These are phyloP conservation scores for Caenorhabditis elegans DNA, from an alignment of 1,140 invertebrate species.

Conservation along the genomic window DNA sequence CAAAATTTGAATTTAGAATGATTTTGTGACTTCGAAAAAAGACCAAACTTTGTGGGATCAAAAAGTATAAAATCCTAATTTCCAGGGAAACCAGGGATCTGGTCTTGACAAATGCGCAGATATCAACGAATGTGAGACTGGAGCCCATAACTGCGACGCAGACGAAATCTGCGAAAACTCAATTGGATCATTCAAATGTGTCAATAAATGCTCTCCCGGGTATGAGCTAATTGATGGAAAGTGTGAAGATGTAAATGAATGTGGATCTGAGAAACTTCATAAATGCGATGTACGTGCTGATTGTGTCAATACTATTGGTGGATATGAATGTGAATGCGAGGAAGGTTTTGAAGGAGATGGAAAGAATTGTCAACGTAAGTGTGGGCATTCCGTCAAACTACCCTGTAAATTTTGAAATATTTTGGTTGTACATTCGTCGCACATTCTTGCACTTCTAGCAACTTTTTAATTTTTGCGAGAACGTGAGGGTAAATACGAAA, in stretches of 20 bases:
- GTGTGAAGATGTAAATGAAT: conserved; percentile 50
- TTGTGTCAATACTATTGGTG: conserved; percentile 58
- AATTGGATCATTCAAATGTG: conserved; percentile 48
- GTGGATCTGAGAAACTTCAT: not conserved
- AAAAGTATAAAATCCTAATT: too few relatives aligned
- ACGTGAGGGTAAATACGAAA: too few relatives aligned
- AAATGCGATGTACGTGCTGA: conserved; percentile 52
- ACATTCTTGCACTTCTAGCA: too few relatives aligned
- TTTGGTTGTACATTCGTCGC: not conserved
- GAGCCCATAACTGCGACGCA: conserved; percentile 77
- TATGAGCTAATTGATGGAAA: conserved; percentile 43
- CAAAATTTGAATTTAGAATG: not conserved
- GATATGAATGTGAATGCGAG: conserved; percentile 58
- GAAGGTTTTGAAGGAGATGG: conserved; percentile 60
- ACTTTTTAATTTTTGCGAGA: too few relatives aligned
- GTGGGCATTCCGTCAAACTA: not conserved
- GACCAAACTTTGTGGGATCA: too few relatives aligned
- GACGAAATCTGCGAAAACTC: conserved; percentile 70
- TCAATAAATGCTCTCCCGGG: conserved; percentile 36
- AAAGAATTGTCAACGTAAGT: conserved; percentile 50
- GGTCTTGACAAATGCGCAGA: conserved; percentile 69
- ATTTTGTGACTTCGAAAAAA: not conserved
- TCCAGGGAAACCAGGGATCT: conserved; percentile 5
- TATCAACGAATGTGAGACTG: conserved; percentile 81
- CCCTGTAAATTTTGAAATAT: not conserved